These are phyloP conservation scores for Ammodytes marinus DNA, from an alignment of 2,113 vertebrate species.

Conservation along the genomic window DNA sequence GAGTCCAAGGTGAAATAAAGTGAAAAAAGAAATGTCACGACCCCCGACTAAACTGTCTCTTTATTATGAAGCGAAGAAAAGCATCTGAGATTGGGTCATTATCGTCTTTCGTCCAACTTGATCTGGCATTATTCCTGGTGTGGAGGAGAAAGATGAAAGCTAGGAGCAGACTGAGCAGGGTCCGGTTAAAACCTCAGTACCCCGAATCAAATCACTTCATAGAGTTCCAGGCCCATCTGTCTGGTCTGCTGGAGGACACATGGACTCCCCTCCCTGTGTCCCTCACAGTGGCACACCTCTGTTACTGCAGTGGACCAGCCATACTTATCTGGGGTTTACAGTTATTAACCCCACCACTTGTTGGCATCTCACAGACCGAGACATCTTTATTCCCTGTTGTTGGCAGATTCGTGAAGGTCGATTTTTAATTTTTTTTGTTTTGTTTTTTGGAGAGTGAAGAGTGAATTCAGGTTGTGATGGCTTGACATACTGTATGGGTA, in stretches of 20 bases:
- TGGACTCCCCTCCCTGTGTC: neutral
- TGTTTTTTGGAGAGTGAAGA: neutral
- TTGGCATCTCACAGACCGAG: constrained; percentile 3
- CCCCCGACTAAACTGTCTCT: too few species aligned
- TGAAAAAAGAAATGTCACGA: neutral
- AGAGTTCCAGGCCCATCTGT: constrained; percentile 48
- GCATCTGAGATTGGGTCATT: neutral
- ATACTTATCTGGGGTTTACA: constrained; percentile 10
- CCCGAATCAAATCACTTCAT: constrained; percentile 37
- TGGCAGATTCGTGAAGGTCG: constrained; percentile 10
- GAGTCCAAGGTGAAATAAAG: constrained; percentile 6
- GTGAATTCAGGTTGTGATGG: neutral
- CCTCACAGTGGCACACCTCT: constrained; percentile 20
- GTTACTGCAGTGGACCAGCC: constrained; percentile 2
- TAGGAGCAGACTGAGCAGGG: constrained; percentile 19
- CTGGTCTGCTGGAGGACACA: constrained; percentile 33
- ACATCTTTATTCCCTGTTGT: neutral
- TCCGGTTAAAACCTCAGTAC: constrained; percentile 28
- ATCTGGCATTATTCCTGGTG: neutral
- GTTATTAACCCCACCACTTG: constrained; percentile 35
- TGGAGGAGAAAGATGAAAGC: neutral
- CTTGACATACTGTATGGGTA: neutral
- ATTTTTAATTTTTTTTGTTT: too few species aligned
- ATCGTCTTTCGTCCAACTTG: constrained; percentile 8
- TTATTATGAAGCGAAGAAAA: neutral